Evolutionary conservation across 2,113 vertebrate species (phyloP).

Genomic region (Eleginops maclovinus): DNA sequence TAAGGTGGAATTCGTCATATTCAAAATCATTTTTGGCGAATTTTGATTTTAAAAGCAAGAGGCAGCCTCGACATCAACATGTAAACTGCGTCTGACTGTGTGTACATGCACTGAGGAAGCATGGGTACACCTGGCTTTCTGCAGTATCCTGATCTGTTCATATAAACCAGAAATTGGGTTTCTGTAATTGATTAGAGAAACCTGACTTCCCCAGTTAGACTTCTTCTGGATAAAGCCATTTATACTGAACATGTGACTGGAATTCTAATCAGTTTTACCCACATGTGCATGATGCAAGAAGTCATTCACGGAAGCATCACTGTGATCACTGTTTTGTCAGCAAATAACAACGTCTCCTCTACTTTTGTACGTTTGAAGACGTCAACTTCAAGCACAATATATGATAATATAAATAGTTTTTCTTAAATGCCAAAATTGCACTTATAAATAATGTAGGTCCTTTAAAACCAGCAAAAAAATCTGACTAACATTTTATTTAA

Average conservation of each 20-base stretch:
- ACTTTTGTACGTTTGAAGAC: too few species aligned
- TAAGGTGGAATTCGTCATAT: slow-evolving; percentile 26
- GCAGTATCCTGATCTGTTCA: background rate
- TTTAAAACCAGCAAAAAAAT: too few species aligned
- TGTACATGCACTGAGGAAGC: background rate
- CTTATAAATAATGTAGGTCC: too few species aligned
- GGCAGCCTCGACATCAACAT: background rate
- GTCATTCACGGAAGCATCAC: too few species aligned
- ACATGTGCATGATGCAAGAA: background rate
- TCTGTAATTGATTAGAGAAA: background rate
- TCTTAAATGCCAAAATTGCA: too few species aligned
- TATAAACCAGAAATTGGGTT: background rate
- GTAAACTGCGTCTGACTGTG: background rate
- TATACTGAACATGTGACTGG: too few species aligned
- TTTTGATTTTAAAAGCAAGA: background rate
- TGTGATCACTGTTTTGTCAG: too few species aligned
- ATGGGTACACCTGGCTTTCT: background rate
- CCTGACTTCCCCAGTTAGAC: too few species aligned
- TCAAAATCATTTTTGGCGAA: slow-evolving; percentile 3
- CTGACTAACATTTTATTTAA: too few species aligned
- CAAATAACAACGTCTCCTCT: too few species aligned
- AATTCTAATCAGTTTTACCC: background rate
- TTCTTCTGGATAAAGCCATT: too few species aligned
- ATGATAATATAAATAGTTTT: too few species aligned
- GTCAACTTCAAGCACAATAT: background rate